Evolutionary conservation across 1,140 invertebrate species (phyloP), one percentile per base, ranked within the genome.

Genomic region (Mamestra configurata): DNA sequence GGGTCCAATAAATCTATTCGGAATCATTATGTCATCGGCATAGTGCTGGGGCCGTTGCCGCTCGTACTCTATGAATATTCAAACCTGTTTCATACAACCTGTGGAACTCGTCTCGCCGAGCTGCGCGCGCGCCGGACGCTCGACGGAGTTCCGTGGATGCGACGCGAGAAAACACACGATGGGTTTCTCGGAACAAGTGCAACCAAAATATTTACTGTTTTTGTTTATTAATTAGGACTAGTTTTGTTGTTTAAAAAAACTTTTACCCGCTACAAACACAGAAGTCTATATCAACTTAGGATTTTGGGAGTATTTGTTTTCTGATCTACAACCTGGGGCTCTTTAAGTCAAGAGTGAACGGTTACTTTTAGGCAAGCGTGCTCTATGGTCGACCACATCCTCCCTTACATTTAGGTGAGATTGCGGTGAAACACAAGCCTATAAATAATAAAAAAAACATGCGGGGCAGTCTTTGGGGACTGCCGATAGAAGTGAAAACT

Each of bases 21-120:
- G 77, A 78, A 85, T 64, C 85, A 90, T 92, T 92, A 93, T 92
- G 92, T 93, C 92, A 93, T 91, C 88, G 88, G 77, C 85, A 86
- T 87, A 87, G 84, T 85, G 81, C 73, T 79, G 88, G 86, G 90
- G 89, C 79, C 90, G 86, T 90, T 89, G 89, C 71, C 85, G 68
- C 82, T 79, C 79, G 88, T 85, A 87, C 86, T 87, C 85, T 90
- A 90, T 91, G 90, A 91, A 92, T 90, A 92, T 89, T 86, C 84
- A 89, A 92, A 92, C 90, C 88, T 82, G 90, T 91, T 90, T 70
- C 27, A 72, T 70, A 77, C 55, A 82, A 82, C 76, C 68, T 80
- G 80, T 84, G 61, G 73, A 79, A 83, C 81, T 70, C 68, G 79
- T 79, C 77, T 8, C 57, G 64, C 2, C 49, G 40, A 51, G 20